A percentile compares a stretch with the other conserved stretches of the same genome.
Conservation (phyloP, 2,113 vertebrate species). For the Chionomys nivalis region DNA sequence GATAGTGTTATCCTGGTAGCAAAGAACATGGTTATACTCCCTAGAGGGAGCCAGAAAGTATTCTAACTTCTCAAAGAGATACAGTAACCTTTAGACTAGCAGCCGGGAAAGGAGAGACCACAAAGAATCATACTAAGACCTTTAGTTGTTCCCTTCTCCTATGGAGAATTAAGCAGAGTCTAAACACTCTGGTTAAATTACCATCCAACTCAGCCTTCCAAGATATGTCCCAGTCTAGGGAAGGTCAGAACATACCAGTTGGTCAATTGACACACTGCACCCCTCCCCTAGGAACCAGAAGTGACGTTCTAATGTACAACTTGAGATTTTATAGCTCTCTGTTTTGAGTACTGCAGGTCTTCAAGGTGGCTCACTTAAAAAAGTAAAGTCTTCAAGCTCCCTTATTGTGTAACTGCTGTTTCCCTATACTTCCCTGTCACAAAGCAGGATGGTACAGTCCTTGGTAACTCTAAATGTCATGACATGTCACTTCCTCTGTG, state of each 20-base stretch:
- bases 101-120: background rate
- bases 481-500: accelerated
- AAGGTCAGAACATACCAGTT: background rate
- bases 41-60: accelerated
- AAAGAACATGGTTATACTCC: accelerated
- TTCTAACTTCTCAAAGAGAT: background rate
- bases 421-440: background rate
- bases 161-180: background rate
- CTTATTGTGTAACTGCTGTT: background rate
- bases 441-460: background rate
- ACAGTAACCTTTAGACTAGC: background rate
- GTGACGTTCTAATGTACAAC: accelerated
- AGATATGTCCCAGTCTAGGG: background rate
- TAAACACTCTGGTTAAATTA: background rate
- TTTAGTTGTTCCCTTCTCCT: too few relatives aligned
- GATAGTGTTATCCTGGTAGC: accelerated
- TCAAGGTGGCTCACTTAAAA: background rate
- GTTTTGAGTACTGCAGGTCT: background rate
- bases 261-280: too few relatives aligned
- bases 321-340: accelerated
- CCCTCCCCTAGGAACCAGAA: too few relatives aligned
- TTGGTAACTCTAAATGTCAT: too few relatives aligned
- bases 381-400: background rate
- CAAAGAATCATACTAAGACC: background rate
- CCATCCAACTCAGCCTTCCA: background rate